Evolutionary conservation across 2,113 vertebrate species (phyloP).

Genomic region (Hippocampus comes): DNA sequence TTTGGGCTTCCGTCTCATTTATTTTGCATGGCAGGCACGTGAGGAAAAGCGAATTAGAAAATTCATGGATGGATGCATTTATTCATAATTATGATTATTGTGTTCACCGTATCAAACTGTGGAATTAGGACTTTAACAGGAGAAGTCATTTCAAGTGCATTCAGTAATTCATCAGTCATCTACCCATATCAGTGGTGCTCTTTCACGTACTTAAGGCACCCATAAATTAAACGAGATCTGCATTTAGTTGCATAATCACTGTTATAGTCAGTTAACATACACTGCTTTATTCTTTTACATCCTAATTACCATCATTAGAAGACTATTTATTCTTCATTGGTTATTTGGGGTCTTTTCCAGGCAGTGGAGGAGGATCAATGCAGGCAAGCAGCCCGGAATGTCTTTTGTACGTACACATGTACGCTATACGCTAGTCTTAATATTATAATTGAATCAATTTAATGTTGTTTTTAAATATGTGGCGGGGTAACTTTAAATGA

Average conservation of each 20-base stretch:
- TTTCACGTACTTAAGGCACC: not conserved
- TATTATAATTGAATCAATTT: not conserved
- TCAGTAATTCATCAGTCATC: not conserved
- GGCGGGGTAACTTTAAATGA: not conserved
- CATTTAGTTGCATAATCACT: not conserved
- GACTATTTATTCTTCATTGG: not conserved
- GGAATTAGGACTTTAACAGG: no score
- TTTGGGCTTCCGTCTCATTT: no score
- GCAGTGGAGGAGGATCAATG: not conserved
- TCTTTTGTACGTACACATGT: not conserved
- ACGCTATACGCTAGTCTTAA: not conserved
- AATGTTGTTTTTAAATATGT: not conserved
- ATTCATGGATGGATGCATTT: no score
- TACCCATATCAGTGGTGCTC: not conserved
- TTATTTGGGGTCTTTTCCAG: not conserved
- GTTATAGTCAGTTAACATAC: not conserved
- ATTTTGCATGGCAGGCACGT: no score
- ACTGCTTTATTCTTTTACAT: not conserved
- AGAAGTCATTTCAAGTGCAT: not conserved
- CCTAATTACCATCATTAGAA: not conserved
- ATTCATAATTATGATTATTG: no score
- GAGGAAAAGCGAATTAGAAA: no score
- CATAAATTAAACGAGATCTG: not conserved
- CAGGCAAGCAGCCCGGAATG: not conserved
- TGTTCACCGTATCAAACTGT: no score